Evolutionary conservation across 2,888 invertebrate genomes (phyloP).

Genomic region (Sarcophaga rosellei): DNA sequence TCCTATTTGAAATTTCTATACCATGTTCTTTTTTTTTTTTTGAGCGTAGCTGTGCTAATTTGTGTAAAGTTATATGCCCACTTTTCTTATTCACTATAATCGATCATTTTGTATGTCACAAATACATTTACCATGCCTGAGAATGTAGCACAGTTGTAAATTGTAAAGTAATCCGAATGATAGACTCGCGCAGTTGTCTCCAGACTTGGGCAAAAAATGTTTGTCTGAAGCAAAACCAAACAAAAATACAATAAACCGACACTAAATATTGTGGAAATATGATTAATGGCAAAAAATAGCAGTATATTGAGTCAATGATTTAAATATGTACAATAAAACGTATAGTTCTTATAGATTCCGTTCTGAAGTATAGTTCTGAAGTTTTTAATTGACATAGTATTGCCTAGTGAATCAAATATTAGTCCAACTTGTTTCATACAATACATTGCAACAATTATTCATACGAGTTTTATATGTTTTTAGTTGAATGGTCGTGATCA

Average conservation of each 20-base stretch:
- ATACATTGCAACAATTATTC: too few species aligned
- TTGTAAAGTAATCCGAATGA: constrained; percentile 35
- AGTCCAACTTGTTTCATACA: too few species aligned
- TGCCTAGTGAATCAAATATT: too few species aligned
- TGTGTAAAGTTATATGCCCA: constrained; percentile 16
- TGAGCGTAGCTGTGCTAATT: neutral
- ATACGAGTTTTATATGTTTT: too few species aligned
- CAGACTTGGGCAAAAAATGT: constrained; percentile 31
- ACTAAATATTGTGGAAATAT: constrained; percentile 20
- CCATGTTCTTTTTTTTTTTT: neutral
- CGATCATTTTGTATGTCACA: constrained; percentile 56
- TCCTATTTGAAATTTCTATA: neutral
- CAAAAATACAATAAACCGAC: neutral
- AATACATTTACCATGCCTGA: constrained; percentile 2
- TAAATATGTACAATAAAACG: too few species aligned
- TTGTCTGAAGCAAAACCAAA: constrained; percentile 21
- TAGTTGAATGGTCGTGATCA: too few species aligned
- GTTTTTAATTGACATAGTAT: too few species aligned
- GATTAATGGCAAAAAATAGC: neutral
- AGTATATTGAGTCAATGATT: neutral
- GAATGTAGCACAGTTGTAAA: constrained; percentile 63
- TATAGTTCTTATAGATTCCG: too few species aligned
- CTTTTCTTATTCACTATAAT: constrained; percentile 45
- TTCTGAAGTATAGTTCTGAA: too few species aligned
- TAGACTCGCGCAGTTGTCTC: constrained; percentile 12